These are phyloP conservation scores for Petaurus breviceps DNA, from an alignment of 2,113 vertebrate species.

Conservation along the genomic window DNA sequence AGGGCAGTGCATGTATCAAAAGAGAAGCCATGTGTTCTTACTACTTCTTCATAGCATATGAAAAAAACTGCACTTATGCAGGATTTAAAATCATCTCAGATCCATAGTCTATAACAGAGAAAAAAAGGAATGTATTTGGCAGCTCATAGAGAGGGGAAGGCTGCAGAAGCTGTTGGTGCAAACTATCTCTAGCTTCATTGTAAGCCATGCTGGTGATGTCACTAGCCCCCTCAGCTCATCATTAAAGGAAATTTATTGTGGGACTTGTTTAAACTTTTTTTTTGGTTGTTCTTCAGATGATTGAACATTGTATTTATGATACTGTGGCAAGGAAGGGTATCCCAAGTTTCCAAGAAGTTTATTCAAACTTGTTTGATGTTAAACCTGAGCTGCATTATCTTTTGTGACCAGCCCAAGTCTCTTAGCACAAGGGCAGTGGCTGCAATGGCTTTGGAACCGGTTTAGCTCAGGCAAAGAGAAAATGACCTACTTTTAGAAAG, in stretches of 20 bases:
- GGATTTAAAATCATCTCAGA: conserved; percentile 16
- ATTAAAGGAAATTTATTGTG: not conserved
- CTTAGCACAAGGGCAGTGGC: not conserved
- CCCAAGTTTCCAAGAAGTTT: not conserved
- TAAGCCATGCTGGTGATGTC: not conserved
- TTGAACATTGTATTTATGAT: conserved; percentile 14
- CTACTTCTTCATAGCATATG: conserved; percentile 58
- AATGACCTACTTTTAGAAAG: conserved; percentile 15
- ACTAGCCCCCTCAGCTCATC: not conserved
- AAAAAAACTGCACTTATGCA: conserved; percentile 53
- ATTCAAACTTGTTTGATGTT: conserved; percentile 41
- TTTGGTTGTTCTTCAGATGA: not conserved
- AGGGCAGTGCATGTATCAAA: conserved; percentile 50
- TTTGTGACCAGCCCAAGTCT: not conserved
- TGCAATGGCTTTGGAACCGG: not conserved
- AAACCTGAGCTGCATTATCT: conserved; percentile 36
- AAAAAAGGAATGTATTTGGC: conserved; percentile 10
- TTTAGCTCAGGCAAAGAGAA: not conserved
- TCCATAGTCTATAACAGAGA: conserved; percentile 23
- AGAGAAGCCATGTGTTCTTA: conserved; percentile 50
- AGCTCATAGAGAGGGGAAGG: not conserved
- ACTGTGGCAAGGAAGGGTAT: not conserved
- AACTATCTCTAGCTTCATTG: not conserved
- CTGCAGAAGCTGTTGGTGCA: not conserved
- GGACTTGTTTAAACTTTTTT: not conserved